phyloP scores from a whole-genome alignment of 1,140 invertebrate genomes.

The Telenomus remus region DNA sequence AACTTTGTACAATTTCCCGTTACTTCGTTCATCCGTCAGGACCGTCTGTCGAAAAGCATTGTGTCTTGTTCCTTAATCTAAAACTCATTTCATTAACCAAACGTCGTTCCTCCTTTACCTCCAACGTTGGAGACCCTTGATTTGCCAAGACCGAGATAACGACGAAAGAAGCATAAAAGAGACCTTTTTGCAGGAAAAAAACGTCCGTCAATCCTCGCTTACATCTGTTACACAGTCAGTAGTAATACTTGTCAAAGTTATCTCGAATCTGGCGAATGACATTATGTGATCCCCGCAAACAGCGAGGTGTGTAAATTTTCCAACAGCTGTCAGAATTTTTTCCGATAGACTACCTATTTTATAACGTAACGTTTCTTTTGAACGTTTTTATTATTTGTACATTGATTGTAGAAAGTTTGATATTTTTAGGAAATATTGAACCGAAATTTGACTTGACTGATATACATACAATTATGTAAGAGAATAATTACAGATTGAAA shows the following conservation, averaged over 20 bases:
- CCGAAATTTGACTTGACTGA: too few species aligned
- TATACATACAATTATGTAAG: too few species aligned
- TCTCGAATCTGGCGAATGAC: slow-evolving; percentile 23
- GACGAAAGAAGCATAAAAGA: slow-evolving; percentile 5
- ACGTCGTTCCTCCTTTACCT: slow-evolving; percentile 43
- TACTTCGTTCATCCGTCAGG: slow-evolving; percentile 40
- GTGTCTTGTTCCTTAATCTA: slow-evolving; percentile 50
- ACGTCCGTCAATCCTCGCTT: not conserved
- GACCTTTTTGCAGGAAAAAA: not conserved
- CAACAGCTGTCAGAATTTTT: not conserved
- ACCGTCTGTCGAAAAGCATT: slow-evolving; percentile 49
- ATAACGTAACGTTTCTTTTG: not conserved
- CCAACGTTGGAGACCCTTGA: slow-evolving; percentile 25
- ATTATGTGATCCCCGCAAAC: slow-evolving; percentile 14
- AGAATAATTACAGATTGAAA: too few species aligned
- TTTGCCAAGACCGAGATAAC: slow-evolving; percentile 40
- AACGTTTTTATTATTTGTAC: not conserved
- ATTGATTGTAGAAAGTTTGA: too few species aligned
- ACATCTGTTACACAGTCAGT: not conserved
- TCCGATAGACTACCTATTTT: not conserved
- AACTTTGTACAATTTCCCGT: slow-evolving; percentile 33
- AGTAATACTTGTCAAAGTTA: slow-evolving; percentile 1
- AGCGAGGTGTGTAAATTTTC: slow-evolving; percentile 22
- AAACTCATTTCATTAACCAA: slow-evolving; percentile 53
- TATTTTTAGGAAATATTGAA: too few species aligned